Conservation (phyloP, 2,113 vertebrate genomes). For the Litocranius walleri region DNA sequence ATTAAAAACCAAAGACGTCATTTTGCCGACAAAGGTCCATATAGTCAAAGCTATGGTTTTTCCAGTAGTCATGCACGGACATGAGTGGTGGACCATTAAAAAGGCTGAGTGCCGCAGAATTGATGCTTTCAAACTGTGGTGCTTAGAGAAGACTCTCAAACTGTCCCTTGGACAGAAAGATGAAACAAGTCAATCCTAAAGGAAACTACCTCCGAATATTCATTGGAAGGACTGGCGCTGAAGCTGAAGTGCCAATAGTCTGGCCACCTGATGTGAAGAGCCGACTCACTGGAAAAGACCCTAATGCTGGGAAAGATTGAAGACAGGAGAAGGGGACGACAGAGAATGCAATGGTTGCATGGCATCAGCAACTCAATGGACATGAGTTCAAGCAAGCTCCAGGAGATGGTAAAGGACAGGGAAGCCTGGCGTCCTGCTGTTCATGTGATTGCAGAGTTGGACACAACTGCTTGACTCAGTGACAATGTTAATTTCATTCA, state of each 20-base stretch:
- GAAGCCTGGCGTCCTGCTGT: neutral
- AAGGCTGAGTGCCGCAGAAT: neutral
- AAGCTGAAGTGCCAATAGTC: neutral
- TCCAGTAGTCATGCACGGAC: rapidly evolving
- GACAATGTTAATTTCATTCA: neutral
- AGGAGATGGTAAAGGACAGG: neutral
- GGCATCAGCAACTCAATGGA: neutral
- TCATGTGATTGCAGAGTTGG: neutral
- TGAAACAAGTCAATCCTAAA: neutral
- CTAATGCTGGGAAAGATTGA: neutral
- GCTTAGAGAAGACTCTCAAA: neutral
- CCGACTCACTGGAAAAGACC: neutral
- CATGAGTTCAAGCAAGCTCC: neutral
- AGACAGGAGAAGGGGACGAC: neutral
- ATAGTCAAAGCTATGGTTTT: neutral
- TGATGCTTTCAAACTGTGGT: neutral
- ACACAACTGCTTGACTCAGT: neutral
- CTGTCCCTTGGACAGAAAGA: neutral
- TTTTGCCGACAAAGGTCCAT: neutral
- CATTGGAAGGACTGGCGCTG: neutral
- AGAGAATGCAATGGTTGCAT: neutral
- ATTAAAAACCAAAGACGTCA: neutral
- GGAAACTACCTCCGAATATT: neutral
- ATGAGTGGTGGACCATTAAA: neutral
- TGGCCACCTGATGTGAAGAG: neutral